Evolutionary conservation across 2,113 vertebrate species (phyloP), one percentile per base, ranked within the genome.

Genomic region (Herpetotheres cachinnans): DNA sequence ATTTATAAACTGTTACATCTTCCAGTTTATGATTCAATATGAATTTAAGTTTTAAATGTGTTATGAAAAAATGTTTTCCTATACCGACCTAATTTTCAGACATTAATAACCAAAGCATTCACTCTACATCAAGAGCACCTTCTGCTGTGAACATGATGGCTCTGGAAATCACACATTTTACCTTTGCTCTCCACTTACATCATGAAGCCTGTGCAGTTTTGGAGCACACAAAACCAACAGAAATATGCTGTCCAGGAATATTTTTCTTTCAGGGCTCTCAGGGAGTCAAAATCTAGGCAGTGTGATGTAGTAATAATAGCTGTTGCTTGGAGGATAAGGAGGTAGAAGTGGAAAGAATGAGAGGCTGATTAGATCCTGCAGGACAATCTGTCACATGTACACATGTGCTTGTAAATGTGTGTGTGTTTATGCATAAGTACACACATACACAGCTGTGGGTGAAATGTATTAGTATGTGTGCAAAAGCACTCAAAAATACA

Each of bases 381-480:
- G 52, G 29, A 63, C 12, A 14, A 3, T 38, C 16, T 58, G 44
- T 30, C 27, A 22, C 12, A 5, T 9, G 40, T 49, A 11, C 7
- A 26, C 6, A 5, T 6, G 26, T 42, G 27, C 49, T 74, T n/a
- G 26, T 17, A n/a, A 47, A 63, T 0, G 0, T 36, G 4, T 50
- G 16, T 67, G 10, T 27, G 18, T 49, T 30, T 73, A 40, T 50
- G 17, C 7, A 8, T 15, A 16, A 11, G 3, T 42, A 34, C 15
- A 29, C 0, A 3, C 20, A 58, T 15, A 27, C 0, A 1, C 25
- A 66, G 17, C 8, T 78, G 32, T 55, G 47, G n/a, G 22, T 34
- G 18, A 82, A 63, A 67, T 32, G 7, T 13, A 17, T n/a, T 47
- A 46, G 19, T 42, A 3, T 22, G 7, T 10, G 10, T 72, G 24